Conservation (phyloP, 2,888 invertebrate species). For the Andricus curvator region DNA sequence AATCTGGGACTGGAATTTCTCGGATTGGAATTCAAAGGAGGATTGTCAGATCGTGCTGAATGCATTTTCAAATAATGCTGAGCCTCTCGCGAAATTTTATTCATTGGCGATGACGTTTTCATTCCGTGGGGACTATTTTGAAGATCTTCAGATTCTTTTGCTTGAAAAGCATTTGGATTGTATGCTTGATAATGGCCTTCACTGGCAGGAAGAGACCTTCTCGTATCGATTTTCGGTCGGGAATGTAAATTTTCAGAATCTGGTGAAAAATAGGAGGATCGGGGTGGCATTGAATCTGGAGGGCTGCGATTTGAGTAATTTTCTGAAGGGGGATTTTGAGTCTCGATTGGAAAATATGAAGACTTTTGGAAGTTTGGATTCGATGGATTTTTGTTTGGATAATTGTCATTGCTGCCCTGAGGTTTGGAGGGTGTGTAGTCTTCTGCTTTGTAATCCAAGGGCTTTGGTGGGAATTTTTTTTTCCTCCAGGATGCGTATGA, state of each 20-base stretch:
- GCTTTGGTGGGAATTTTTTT: slow-evolving; percentile 58
- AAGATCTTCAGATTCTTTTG: background rate
- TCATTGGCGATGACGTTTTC: background rate
- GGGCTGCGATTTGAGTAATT: slow-evolving; percentile 7
- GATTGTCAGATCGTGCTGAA: background rate
- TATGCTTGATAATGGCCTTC: background rate
- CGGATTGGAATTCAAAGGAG: background rate
- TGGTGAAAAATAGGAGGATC: background rate
- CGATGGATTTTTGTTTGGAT: background rate
- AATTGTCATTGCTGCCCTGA: slow-evolving; percentile 28
- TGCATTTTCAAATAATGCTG: background rate
- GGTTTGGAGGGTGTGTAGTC: slow-evolving; percentile 27
- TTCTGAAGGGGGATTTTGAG: slow-evolving; percentile 1
- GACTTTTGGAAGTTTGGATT: slow-evolving; percentile 29
- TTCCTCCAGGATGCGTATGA: slow-evolving; percentile 70
- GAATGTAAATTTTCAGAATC: background rate
- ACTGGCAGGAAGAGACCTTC: background rate
- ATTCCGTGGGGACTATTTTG: background rate
- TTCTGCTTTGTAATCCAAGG: background rate
- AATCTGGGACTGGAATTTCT: background rate
- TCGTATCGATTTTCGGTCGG: background rate
- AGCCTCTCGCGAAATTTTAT: slow-evolving; percentile 18
- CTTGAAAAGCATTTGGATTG: slow-evolving; percentile 15
- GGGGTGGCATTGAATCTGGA: background rate
- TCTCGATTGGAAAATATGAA: slow-evolving; percentile 32